A percentile compares a stretch with the other conserved stretches of the same genome.
phyloP scores from a whole-genome alignment of 2,113 vertebrate genomes.

The Oryzias curvinotus region DNA sequence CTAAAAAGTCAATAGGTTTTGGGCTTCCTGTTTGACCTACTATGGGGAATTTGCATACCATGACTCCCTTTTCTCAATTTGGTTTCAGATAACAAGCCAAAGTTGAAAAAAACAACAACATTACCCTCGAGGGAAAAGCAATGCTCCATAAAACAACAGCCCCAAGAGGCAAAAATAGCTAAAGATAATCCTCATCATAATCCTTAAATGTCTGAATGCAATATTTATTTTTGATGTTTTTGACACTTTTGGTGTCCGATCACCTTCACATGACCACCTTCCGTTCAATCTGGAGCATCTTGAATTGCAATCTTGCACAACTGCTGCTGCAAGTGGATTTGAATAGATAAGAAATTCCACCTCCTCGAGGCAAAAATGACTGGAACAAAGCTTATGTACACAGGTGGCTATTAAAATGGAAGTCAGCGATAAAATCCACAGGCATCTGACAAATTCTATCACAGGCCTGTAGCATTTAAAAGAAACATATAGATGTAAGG shows the following conservation, averaged over 20 bases:
- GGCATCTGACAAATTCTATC: conserved; percentile 14
- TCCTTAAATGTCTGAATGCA: background rate
- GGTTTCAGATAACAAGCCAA: conserved; percentile 67
- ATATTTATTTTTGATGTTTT: background rate
- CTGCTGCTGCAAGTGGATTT: conserved; percentile 14
- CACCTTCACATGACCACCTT: background rate
- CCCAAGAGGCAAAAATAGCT: conserved; percentile 3
- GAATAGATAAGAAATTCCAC: conserved; percentile 32
- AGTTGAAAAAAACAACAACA: conserved; percentile 42
- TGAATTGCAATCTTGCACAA: conserved; percentile 7
- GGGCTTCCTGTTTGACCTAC: conserved; percentile 53
- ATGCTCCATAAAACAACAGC: background rate
- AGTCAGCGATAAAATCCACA: conserved; percentile 17
- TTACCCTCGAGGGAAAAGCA: conserved; percentile 58
- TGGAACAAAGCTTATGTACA: conserved; percentile 37
- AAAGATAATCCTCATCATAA: background rate
- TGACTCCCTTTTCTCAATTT: conserved; percentile 61
- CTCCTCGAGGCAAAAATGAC: conserved; percentile 32
- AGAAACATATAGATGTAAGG: no score
- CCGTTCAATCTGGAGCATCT: background rate
- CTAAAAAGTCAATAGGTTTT: conserved; percentile 55
- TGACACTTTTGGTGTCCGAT: background rate
- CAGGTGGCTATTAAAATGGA: conserved; percentile 31
- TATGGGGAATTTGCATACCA: conserved; percentile 66
- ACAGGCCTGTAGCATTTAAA: background rate